Conservation (phyloP, 2,113 vertebrate species). For the Micronisus gabar region DNA sequence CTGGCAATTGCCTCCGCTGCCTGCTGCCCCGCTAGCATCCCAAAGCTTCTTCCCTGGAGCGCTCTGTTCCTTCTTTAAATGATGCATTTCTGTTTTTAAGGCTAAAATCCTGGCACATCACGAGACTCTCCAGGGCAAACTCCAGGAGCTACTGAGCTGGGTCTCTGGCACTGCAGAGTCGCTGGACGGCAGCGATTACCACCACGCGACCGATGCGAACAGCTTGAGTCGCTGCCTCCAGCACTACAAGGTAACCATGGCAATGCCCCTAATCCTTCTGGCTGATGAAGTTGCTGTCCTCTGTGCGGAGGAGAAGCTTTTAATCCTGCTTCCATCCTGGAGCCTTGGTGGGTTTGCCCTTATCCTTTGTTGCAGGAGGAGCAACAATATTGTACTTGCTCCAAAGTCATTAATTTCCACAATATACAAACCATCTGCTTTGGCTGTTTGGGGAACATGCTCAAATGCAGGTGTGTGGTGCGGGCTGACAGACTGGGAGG, state of each 20-base stretch:
- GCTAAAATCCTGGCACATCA: conserved; percentile 64
- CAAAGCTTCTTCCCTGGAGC: fast-evolving
- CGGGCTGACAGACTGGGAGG: neutral
- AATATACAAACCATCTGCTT: neutral
- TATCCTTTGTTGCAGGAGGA: neutral
- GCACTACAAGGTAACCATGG: conserved; percentile 75
- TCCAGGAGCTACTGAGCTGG: conserved; percentile 80
- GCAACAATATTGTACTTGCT: neutral
- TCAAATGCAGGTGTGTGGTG: neutral
- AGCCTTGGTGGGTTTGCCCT: neutral
- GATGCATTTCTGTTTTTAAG: neutral
- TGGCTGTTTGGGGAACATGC: fast-evolving
- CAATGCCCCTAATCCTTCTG: conserved; percentile 29
- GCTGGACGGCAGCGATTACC: conserved; percentile 1
- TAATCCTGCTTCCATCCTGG: neutral
- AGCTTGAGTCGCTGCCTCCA: conserved; percentile 69
- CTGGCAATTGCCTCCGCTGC: neutral
- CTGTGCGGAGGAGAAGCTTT: neutral
- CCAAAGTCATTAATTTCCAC: neutral
- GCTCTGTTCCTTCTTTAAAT: neutral
- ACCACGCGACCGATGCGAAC: neutral
- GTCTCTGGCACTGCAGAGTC: conserved; percentile 53
- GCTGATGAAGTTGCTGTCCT: neutral
- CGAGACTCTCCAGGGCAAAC: conserved; percentile 65
- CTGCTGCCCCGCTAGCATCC: neutral